Base-by-base conservation (phyloP, 2,113 vertebrate species). In the Salvator merianae region DNA sequence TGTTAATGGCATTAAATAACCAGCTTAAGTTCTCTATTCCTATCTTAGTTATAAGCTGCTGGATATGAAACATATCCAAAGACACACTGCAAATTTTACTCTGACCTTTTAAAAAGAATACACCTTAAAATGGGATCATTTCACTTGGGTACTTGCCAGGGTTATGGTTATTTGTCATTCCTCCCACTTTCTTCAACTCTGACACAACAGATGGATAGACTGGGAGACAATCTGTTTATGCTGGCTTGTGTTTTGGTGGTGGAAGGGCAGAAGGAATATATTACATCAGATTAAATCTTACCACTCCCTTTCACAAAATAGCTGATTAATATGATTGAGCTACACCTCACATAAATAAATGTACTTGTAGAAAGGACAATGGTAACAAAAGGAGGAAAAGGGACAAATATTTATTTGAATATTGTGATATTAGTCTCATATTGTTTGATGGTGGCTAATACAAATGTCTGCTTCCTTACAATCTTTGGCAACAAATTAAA, bases 151-250 rank as follows among this genome's bases (percentile, higher is more conserved):
- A 55, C 47, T 81, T 90, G 91, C 91, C 82, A 32, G 3, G 82
- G 76, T 83, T 72, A 81, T 83, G 79, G 81, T 75, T 53, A 66
- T 88, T 92, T 92, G 84, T 80, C 83, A 32, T 82, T 88, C 83
- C 86, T 86, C 36, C 88, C 74, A 88, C 32, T 43, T 90, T 74
- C 79, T 7, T 85, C 77, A 83, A 73, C 66, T 73, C 74, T 83
- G 83, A 83, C 71, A 79, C 87, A 89, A 81, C 70, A 90, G 76
- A 82, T 89, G 89, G 83, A 87, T 93, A 82, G 83, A 80, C 47
- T 66, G 74, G 82, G 55, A 90, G 86, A 77, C 65, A 87, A 87
- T 90, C 70, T 85, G 8, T 91, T 76, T 84, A 82, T 63, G 78
- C 32, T 6, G 69, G 77, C 47, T 50, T 87, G 12, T 74, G 53